Evolutionary conservation across 1,140 invertebrate genomes (phyloP), one percentile per base, ranked within the genome.

Genomic region (Bombus confusus): DNA sequence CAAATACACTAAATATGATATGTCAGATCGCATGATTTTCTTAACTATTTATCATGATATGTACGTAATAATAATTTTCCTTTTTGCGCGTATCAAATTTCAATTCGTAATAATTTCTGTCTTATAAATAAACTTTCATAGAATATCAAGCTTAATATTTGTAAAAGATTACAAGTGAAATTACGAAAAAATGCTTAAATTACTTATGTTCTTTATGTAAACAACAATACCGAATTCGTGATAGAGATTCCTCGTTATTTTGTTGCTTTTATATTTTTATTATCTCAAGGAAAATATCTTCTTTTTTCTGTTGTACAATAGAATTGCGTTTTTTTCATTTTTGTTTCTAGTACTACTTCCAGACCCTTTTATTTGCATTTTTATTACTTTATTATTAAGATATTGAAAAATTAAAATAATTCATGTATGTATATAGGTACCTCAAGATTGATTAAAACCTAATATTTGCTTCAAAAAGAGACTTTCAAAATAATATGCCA

Each of bases 41-140:
- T 25, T n/a, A 59, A 34, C 28, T 37, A 2, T 68, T 28, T 34
- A 39, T 52, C 25, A 22, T 66, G 47, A 52, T 62, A n/a, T 66
- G 31, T 76, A 4, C 5, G 31, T 31, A 34, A 81, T 73, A 80
- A 80, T 80, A 13, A 47, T 80, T 47, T 41, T 43, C 47, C 12
- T 57, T 68, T 22, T 18, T 39, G 34, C 31, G 47, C 47, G 22
- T 52, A 52, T 52, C 18, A 77, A 37, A 68, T 66, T 83, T 68
- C 34, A 74, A 28, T 66, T 52, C 12, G n/a, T 31, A 8, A 47
- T 66, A 15, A 47, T 75, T 64, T 64, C 28, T 69, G 39, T 80
- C 25, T 47, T 47, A 18, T 62, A 31, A 10, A 31, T 31, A n/a
- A 74, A 82, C 52, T 31, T 82, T 74, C 68, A 74, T 83, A 75